A percentile compares a stretch with the other conserved stretches of the same genome.
Conservation (phyloP, 2,797 vertebrate genomes). For the Coracias cyanogaster region DNA sequence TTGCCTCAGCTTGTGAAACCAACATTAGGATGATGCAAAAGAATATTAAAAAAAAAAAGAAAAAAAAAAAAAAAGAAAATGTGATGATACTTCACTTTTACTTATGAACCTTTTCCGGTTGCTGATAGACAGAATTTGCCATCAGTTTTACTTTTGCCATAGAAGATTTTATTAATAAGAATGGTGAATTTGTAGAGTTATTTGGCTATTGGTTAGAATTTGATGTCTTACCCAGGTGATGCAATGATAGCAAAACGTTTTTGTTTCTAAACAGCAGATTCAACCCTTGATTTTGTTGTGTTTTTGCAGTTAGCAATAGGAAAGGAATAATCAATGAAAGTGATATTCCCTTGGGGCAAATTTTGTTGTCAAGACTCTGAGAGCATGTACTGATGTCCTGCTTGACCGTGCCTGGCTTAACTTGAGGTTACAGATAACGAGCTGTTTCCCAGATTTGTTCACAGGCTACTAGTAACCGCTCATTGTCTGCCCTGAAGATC, state of each 20-base stretch:
- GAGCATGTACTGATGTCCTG: background rate
- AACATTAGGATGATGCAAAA: constrained; percentile 20
- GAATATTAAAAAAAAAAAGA: background rate
- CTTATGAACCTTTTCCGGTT: background rate
- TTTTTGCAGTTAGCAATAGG: constrained; percentile 39
- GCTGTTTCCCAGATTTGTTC: background rate
- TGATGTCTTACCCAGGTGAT: constrained; percentile 5
- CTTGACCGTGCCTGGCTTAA: constrained; percentile 14
- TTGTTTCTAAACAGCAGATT: constrained; percentile 22
- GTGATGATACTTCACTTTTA: constrained; percentile 6
- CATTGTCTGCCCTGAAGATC: background rate
- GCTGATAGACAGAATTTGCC: background rate
- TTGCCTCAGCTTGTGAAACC: constrained; percentile 38
- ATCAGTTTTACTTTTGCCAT: background rate
- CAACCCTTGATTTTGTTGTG: constrained; percentile 40
- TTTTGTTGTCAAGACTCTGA: background rate
- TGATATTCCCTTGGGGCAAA: background rate
- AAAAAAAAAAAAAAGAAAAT: background rate
- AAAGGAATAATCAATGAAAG: background rate
- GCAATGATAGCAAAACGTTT: background rate
- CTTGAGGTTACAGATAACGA: background rate
- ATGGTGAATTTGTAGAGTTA: constrained; percentile 18
- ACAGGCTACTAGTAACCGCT: background rate
- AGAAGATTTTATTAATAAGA: background rate
- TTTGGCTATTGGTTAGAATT: constrained; percentile 43